Base-by-base conservation (phyloP, 2,113 vertebrate species). In the Grantiella picta region DNA sequence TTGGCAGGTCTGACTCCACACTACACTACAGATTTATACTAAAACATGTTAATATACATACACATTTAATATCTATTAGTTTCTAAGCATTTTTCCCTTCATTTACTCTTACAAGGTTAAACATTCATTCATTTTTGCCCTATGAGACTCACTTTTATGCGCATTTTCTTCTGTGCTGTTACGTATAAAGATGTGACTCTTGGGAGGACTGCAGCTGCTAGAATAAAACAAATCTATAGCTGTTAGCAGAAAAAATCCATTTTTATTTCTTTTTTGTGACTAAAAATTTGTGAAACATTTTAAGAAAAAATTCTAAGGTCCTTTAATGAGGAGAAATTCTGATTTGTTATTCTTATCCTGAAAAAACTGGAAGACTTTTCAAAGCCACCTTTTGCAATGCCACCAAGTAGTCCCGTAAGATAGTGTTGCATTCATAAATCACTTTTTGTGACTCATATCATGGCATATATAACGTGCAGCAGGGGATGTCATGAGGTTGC, bases 401-500 rank as follows among this genome's bases (percentile, higher is more conserved):
- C 3, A 8, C 1, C 0, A 1, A 35, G 2, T 59, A 45, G 36
- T 63, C 27, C n/a, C 56, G 27, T 25, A 60, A 52, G 23, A 21
- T 28, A 82, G 14, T 13, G 14, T 59, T 7, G 1, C 10, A 33
- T 56, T 61, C 50, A 44, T 87, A 75, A 82, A 82, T 61, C 5
- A 53, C 20, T 53, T 71, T 75, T 12, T 66, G 75, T 81, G 15
- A 45, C 28, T 61, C 18, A 15, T 81, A 42, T 21, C 28, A 54
- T 22, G 33, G 31, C 7, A 52, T 44, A 60, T 20, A 49, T 24
- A 24, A 69, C 86, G 15, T 45, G 25, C 15, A 50, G 44, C 24
- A 59, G 6, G 6, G 3, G 13, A 15, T 69, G 10, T 18, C 0
- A 0, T 68, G 29, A 63, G 9, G 9, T 50, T 42, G 7, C 15